Percentiles rank a stretch among this genome's conserved stretches.
phyloP scores from a whole-genome alignment of 2,888 invertebrate genomes.

The Idaea straminata region DNA sequence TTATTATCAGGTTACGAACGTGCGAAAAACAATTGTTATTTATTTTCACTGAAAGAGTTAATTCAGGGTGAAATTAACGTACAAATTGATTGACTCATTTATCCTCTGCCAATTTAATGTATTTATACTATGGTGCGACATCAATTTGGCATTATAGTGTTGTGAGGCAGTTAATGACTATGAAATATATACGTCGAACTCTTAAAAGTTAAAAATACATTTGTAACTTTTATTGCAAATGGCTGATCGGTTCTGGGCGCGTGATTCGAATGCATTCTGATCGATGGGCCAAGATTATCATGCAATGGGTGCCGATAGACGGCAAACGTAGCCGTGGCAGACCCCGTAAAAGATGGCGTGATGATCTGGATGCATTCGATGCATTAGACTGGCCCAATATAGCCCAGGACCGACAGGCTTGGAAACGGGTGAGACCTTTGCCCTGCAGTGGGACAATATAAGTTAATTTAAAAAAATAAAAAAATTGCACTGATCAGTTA shows the following conservation, averaged over 20 bases:
- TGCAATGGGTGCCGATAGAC: no score
- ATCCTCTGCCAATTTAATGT: constrained; percentile 38
- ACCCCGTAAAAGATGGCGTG: no score
- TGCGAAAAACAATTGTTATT: constrained; percentile 33
- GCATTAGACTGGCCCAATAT: no score
- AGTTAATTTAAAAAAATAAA: no score
- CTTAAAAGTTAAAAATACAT: neutral
- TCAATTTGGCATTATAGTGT: constrained; percentile 33
- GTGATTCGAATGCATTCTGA: no score
- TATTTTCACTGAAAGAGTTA: constrained; percentile 31
- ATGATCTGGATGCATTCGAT: no score
- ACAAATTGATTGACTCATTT: constrained; percentile 44
- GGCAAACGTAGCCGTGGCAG: no score
- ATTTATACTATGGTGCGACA: constrained; percentile 32
- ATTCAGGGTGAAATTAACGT: constrained; percentile 38
- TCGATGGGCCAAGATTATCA: no score
- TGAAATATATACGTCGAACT: constrained; percentile 2
- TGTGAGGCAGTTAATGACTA: constrained; percentile 23
- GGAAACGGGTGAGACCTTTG: no score
- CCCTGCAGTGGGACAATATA: no score
- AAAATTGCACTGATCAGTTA: no score
- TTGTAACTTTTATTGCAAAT: neutral
- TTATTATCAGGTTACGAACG: constrained; percentile 22
- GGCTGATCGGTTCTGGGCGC: neutral
- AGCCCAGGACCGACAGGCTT: no score